Base-by-base conservation (phyloP, 2,888 invertebrate genomes). In the Phaedon cochleariae region DNA sequence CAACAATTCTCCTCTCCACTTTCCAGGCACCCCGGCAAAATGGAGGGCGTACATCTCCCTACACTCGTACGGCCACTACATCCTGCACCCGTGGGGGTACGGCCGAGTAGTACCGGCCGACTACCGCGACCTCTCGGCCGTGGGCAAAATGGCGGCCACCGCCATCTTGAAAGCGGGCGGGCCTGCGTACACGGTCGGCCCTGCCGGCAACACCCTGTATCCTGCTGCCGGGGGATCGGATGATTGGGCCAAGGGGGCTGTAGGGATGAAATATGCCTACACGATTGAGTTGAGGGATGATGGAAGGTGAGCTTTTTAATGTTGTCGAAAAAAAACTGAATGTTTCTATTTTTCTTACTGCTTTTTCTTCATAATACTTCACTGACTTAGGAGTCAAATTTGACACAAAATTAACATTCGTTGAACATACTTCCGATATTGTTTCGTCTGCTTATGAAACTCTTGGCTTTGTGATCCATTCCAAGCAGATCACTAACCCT, bases 161-260 rank as follows among this genome's bases (percentile, higher is more conserved):
- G 89, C 89, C 2, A 92, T n/a, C n/a, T n/a, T n/a, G 76, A 80
- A 83, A 53, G 83, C 85, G 0, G 87, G 88, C 20, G 90, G 92
- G 26, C 86, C 87, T 1, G 80, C 84, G 54, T 94, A 93, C 79
- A 90, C 87, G 29, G 91, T 94, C 0, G 94, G 94, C 10, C 89
- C 92, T 54, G 90, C 93, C 18, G 93, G 92, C 51, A 88, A 87
- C n/a, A 88, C 92, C 0, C 84, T 94, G 1, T 94, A 94, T 80
- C 90, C 94, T 0, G 93, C 93, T 1, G 85, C 92, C 29, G 94
- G 94, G 1, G 93, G 93, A 12, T 92, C 94, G 0, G 94, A 94
- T 76, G 96, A 97, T 82, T 97, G 96, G 94, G 96, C 95, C 6
- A 95, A 96, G 82, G 93, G 93, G 0, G 85, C 87, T 45, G 89